phyloP scores from a whole-genome alignment of 64 coral and sea anemone genomes.

The Orbicella faveolata region DNA sequence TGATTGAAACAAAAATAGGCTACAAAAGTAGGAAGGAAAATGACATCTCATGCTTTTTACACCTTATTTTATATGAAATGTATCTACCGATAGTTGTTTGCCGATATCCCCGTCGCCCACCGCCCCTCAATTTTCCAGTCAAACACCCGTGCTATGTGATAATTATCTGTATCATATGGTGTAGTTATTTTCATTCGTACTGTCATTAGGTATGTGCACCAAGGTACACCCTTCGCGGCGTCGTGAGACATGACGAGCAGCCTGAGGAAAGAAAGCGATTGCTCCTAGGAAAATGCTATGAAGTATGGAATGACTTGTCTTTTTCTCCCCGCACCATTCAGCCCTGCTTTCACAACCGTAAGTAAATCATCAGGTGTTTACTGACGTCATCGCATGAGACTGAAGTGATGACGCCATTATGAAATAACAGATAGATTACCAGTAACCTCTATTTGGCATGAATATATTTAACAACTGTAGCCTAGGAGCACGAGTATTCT shows the following conservation, averaged over 20 bases:
- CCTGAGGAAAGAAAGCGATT: not conserved
- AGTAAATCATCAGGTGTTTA: not conserved
- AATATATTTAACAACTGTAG: too few relatives aligned
- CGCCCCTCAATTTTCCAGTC: too few relatives aligned
- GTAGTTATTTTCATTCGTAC: not conserved
- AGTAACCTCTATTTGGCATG: too few relatives aligned
- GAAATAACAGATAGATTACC: not conserved
- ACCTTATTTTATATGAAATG: too few relatives aligned
- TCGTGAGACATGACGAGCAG: not conserved
- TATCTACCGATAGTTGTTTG: too few relatives aligned
- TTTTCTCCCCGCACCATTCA: too few relatives aligned
- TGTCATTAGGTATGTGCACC: conserved; percentile 13
- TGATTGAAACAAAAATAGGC: not conserved
- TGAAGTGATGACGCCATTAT: not conserved
- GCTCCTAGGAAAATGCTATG: conserved; percentile 19
- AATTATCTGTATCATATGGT: too few relatives aligned
- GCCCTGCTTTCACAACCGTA: not conserved
- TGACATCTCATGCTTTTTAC: too few relatives aligned
- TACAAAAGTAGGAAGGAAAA: too few relatives aligned
- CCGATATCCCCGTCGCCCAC: too few relatives aligned
- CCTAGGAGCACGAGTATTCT: too few relatives aligned
- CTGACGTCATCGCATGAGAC: not conserved
- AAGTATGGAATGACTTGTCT: not conserved
- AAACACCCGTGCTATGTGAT: too few relatives aligned
- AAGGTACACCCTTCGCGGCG: not conserved